A percentile compares a stretch with the other conserved stretches of the same genome.
Evolutionary conservation across 2,113 vertebrate species (phyloP).

Genomic region (Lycocorax pyrrhopterus): DNA sequence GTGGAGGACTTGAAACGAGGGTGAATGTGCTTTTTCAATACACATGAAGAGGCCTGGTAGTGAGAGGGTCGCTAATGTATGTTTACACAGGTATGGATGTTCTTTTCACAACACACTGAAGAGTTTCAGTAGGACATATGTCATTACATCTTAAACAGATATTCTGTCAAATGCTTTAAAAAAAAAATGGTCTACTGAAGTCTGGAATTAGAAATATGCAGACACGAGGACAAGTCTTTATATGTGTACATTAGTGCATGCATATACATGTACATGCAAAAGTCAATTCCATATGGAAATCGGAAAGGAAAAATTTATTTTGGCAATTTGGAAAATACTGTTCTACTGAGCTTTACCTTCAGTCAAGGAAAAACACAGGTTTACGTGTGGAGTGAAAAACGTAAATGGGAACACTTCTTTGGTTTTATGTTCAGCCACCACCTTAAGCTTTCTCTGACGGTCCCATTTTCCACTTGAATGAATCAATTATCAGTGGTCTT

Average conservation of each 20-base stretch:
- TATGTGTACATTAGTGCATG: background rate
- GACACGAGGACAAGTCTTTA: background rate
- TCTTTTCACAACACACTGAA: background rate
- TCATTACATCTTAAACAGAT: background rate
- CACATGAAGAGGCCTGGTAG: background rate
- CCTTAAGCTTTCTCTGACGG: background rate
- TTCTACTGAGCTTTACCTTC: background rate
- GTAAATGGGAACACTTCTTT: background rate
- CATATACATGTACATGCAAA: background rate
- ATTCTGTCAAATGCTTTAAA: background rate
- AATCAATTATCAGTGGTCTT: background rate
- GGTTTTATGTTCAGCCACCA: background rate
- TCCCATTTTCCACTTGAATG: background rate
- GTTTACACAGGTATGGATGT: background rate
- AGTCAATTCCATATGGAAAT: background rate
- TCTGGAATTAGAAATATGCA: background rate
- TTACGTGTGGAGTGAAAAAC: background rate
- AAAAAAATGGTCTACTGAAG: rapidly evolving
- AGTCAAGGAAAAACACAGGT: background rate
- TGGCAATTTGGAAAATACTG: background rate
- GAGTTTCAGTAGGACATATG: background rate
- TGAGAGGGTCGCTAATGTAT: background rate
- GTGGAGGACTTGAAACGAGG: rapidly evolving
- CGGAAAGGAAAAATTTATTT: background rate
- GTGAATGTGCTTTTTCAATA: background rate